Percentiles rank a stretch among this genome's conserved stretches.
Evolutionary conservation across 2,797 vertebrate species (phyloP).

Genomic region (Xenopus petersii): DNA sequence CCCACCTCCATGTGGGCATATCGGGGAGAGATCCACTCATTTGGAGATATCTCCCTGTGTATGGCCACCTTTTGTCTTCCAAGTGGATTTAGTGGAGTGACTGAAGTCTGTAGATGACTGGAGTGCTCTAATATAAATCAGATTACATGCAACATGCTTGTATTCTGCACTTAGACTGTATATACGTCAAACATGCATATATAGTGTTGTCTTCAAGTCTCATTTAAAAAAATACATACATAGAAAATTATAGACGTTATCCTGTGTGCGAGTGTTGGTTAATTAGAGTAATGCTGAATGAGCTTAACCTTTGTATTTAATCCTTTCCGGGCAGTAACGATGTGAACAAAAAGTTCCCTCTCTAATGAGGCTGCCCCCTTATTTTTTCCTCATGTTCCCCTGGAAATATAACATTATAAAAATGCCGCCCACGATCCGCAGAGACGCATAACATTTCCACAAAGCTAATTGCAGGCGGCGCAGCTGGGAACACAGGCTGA

Average conservation of each 20-base stretch:
- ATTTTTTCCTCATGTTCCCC: conserved; percentile 9
- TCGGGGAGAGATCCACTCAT: no score
- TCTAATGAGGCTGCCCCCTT: conserved; percentile 30
- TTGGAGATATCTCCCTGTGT: no score
- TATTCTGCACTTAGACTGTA: no score
- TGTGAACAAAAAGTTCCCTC: conserved; percentile 27
- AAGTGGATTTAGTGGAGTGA: no score
- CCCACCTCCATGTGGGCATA: no score
- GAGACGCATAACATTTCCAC: conserved; percentile 39
- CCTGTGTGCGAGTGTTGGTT: not conserved
- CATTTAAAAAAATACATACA: not conserved
- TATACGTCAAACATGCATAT: no score
- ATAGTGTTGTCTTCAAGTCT: no score
- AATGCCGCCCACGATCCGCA: conserved; percentile 39
- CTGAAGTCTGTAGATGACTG: no score
- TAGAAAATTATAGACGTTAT: not conserved
- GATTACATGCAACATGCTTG: no score
- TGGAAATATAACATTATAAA: conserved; percentile 40
- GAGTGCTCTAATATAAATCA: no score
- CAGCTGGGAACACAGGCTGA: conserved; percentile 35
- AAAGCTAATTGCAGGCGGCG: conserved; percentile 38
- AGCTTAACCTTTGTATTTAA: conserved; percentile 28
- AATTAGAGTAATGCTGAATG: conserved; percentile 22
- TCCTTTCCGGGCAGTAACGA: conserved; percentile 15
- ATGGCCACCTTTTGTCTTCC: no score